phyloP scores from a whole-genome alignment of 2,888 invertebrate genomes.

The Cephus rjabovi region DNA sequence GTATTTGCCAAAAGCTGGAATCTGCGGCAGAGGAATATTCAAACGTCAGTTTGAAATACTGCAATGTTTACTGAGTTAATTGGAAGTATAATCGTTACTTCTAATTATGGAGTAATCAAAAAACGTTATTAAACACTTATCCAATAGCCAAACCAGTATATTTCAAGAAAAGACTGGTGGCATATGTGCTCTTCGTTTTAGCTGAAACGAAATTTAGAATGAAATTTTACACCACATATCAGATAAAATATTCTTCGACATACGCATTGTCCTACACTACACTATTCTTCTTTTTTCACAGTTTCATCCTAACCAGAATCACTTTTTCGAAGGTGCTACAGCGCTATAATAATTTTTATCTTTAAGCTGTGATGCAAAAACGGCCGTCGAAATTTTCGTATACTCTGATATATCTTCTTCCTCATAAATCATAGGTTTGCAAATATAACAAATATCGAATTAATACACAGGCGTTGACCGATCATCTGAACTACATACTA shows the following conservation, averaged over 20 bases:
- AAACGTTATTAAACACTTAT: conserved; percentile 11
- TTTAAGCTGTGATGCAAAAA: background rate
- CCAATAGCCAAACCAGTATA: background rate
- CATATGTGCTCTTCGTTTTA: background rate
- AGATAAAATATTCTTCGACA: background rate
- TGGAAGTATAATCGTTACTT: conserved; percentile 18
- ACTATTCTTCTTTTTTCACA: background rate
- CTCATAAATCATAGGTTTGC: background rate
- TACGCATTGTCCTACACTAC: background rate
- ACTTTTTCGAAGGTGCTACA: background rate
- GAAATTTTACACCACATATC: background rate
- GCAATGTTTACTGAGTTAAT: conserved; percentile 20
- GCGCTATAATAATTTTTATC: background rate
- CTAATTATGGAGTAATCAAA: conserved; percentile 16
- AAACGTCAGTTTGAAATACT: conserved; percentile 17
- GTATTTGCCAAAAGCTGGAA: conserved; percentile 11
- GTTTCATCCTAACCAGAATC: background rate
- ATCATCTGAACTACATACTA: background rate
- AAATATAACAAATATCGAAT: background rate
- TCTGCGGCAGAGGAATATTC: conserved; percentile 12
- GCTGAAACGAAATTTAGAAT: background rate
- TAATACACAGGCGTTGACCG: background rate
- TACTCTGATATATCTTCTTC: background rate
- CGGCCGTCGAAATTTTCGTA: background rate
- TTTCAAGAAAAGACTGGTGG: background rate